phyloP scores from a whole-genome alignment of 1,140 invertebrate species.

The Drosophila asahinai region DNA sequence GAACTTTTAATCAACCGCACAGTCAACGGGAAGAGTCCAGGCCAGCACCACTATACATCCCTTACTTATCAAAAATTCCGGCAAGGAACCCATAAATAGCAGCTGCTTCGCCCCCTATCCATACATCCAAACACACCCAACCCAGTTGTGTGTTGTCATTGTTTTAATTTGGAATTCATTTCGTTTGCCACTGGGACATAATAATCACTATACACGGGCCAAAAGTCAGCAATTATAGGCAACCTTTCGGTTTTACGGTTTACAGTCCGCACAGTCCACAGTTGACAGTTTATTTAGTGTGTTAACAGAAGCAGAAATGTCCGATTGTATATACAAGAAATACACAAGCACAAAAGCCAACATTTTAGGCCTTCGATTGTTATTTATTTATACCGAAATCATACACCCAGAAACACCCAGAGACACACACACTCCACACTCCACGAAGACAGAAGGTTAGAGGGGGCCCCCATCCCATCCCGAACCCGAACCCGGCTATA shows the following conservation, averaged over 20 bases:
- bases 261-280: neutral
- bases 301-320: slow-evolving; percentile 58
- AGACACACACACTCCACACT: neutral
- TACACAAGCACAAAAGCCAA: slow-evolving; percentile 35
- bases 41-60: slow-evolving; percentile 24
- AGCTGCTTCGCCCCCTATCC: slow-evolving; percentile 12
- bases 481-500: slow-evolving; percentile 24
- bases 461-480: neutral
- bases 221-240: slow-evolving; percentile 65
- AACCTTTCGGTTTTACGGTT: slow-evolving; percentile 44
- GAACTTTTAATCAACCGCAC: slow-evolving; percentile 57
- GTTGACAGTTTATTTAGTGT: slow-evolving; percentile 47
- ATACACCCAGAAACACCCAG: slow-evolving; percentile 9
- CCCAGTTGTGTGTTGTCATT: slow-evolving; percentile 58
- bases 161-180: slow-evolving; percentile 64
- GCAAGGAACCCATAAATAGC: neutral
- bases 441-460: slow-evolving; percentile 7
- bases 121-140: slow-evolving; percentile 1
- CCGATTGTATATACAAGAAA: slow-evolving; percentile 52
- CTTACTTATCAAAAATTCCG: slow-evolving; percentile 15
- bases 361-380: slow-evolving; percentile 44
- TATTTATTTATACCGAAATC: slow-evolving; percentile 49
- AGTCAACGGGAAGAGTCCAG: slow-evolving; percentile 34
- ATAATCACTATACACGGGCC: slow-evolving; percentile 40
- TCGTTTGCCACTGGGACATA: slow-evolving; percentile 29